Evolutionary conservation across 2,888 invertebrate genomes (phyloP).

Genomic region (Galerucella calmariensis): DNA sequence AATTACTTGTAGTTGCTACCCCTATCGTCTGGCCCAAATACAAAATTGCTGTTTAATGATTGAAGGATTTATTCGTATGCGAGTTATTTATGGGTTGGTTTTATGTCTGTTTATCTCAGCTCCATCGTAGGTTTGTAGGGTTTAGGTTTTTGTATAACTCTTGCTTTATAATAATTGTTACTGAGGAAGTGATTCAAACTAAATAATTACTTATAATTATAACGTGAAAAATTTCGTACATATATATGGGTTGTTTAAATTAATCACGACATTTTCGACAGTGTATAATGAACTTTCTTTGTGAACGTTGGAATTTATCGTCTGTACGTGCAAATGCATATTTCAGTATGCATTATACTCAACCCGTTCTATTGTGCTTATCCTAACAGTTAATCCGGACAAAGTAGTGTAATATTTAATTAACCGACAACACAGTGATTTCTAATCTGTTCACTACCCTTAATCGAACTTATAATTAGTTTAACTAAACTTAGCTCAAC

Average conservation of each 20-base stretch:
- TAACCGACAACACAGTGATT: conserved; percentile 20
- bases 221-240: too few relatives aligned
- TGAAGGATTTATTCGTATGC: too few relatives aligned
- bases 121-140: too few relatives aligned
- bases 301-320: not conserved
- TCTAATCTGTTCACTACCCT: conserved; percentile 30
- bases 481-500: conserved; percentile 31
- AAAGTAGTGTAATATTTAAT: conserved; percentile 21
- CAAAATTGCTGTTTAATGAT: too few relatives aligned
- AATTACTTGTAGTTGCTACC: too few relatives aligned
- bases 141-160: too few relatives aligned
- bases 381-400: not conserved
- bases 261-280: not conserved
- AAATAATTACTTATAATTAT: too few relatives aligned
- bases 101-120: too few relatives aligned
- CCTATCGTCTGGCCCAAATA: too few relatives aligned
- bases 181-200: too few relatives aligned
- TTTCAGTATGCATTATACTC: conserved; percentile 1
- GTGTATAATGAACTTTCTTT: not conserved
- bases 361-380: conserved; percentile 3
- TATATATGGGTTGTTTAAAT: not conserved
- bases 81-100: too few relatives aligned
- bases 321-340: conserved; percentile 2
- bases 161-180: too few relatives aligned
- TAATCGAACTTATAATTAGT: conserved; percentile 40